Conservation (phyloP, 2,888 invertebrate genomes). For the Tholera decimalis region DNA sequence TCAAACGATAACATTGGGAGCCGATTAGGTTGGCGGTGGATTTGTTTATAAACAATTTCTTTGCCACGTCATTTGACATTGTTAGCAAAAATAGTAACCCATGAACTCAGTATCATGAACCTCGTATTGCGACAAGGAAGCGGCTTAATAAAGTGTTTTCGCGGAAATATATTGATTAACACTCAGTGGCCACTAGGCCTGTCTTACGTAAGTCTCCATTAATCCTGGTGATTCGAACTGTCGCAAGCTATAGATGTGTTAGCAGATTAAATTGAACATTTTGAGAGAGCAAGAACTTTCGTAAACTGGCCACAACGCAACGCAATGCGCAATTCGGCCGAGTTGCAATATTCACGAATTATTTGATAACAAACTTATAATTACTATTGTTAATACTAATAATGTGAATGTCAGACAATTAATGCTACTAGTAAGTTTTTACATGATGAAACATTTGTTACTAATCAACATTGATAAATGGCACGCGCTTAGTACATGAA, state of each 20-base stretch:
- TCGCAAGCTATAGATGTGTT: conserved; percentile 64
- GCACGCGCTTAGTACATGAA: conserved; percentile 3
- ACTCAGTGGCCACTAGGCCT: conserved; percentile 24
- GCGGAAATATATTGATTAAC: conserved; percentile 31
- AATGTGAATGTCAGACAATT: conserved; percentile 37
- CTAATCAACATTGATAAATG: too few species aligned
- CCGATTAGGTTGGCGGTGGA: conserved; percentile 39
- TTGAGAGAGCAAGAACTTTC: conserved; percentile 66
- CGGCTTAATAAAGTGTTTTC: conserved; percentile 21
- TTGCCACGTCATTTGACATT: conserved; percentile 60
- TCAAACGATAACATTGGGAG: conserved; percentile 52
- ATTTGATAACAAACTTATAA: conserved; percentile 72
- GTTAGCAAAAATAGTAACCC: conserved; percentile 64
- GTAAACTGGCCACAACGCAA: conserved; percentile 62
- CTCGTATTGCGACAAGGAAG: conserved; percentile 15
- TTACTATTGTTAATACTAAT: conserved; percentile 57
- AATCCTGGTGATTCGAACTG: conserved; percentile 61
- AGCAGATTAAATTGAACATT: conserved; percentile 64
- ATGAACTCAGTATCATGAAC: conserved; percentile 44
- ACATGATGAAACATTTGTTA: too few species aligned
- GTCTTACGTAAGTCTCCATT: conserved; percentile 50
- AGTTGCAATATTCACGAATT: conserved; percentile 69
- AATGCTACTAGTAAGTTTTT: conserved; percentile 8
- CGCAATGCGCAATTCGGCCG: conserved; percentile 67
- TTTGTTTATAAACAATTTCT: conserved; percentile 68